Evolutionary conservation across 2,113 vertebrate species (phyloP), one percentile per base, ranked within the genome.

Genomic region (Melanostigma gelatinosum): DNA sequence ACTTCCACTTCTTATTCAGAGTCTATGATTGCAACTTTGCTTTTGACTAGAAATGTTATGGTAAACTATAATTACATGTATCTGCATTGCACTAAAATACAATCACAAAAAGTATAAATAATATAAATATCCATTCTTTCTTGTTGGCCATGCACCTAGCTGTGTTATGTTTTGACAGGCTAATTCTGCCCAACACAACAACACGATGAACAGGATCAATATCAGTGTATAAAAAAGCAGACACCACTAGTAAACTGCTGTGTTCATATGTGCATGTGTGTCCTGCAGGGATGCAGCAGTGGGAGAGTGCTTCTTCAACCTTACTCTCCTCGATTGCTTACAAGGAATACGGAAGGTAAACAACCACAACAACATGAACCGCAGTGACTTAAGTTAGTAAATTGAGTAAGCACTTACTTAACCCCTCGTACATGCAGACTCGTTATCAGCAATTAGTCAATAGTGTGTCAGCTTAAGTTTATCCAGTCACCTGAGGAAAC

Each of bases 261-360:
- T 83, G 62, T 22, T 50, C 32, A 27, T 42, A 54, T 76, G 24
- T 55, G n/a, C 67, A 4, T 67, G 15, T 72, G 63, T 40, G 34
- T 29, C 6, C 80, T 82, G 0, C 84, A 99, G 97, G 94, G 97
- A 99, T 87, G 97, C 97, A 89, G 97, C 96, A 6, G 96, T 96
- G 77, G 97, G 97, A 83, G 97, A 93, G 68, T 96, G 95, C 93
- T 96, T 95, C 4, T 99, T 97, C 87, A 96, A 95, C 84, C 96
- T 99, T 68, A 96, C 96, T 0, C 94, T 99, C 87, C 94, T 98
- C 29, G 95, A 98, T 92, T 98, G 97, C 91, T 94, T 99, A 87
- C 96, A 97, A 84, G 97, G 97, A 83, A 93, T 98, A 89, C 94
- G 94, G 83, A 98, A 98, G 96, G 97, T 97, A 95, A 94, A 29